phyloP scores from a whole-genome alignment of 2,797 vertebrate species.

The Hydrolagus colliei region DNA sequence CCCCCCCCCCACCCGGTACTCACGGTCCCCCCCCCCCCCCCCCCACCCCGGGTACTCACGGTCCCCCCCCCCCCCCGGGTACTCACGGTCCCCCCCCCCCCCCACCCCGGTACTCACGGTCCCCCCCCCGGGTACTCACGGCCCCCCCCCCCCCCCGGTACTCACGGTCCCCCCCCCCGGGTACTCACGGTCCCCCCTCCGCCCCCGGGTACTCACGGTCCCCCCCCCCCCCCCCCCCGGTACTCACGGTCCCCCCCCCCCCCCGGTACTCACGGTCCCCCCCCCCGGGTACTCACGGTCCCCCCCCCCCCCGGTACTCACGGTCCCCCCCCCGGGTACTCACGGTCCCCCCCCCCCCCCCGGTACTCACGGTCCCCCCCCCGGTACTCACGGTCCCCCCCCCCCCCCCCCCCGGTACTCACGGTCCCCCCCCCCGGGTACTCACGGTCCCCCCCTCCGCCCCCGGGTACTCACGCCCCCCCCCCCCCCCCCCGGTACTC shows the following conservation, averaged over 20 bases:
- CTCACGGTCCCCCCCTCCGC: not conserved
- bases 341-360: not conserved
- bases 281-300: not conserved
- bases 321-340: slow-evolving; percentile 19
- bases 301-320: not conserved
- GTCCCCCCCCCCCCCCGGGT: slow-evolving; percentile 3
- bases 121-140: not conserved
- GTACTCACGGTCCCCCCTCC: fast-evolving
- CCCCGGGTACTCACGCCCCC: not conserved
- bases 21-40: not conserved
- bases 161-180: not conserved
- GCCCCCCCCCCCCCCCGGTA: slow-evolving; percentile 4
- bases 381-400: fast-evolving
- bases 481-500: slow-evolving; percentile 25
- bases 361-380: not conserved
- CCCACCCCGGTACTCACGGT: not conserved
- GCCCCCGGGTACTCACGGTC: slow-evolving; percentile 22
- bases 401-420: slow-evolving; percentile 15
- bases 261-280: not conserved
- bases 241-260: slow-evolving; percentile 11
- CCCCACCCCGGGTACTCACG: slow-evolving; percentile 6
- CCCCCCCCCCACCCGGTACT: slow-evolving; percentile 3
- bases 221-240: slow-evolving; percentile 4
- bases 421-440: not conserved
- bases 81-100: not conserved